Base-by-base conservation (phyloP, 2,113 vertebrate genomes). In the Cervus canadensis region DNA sequence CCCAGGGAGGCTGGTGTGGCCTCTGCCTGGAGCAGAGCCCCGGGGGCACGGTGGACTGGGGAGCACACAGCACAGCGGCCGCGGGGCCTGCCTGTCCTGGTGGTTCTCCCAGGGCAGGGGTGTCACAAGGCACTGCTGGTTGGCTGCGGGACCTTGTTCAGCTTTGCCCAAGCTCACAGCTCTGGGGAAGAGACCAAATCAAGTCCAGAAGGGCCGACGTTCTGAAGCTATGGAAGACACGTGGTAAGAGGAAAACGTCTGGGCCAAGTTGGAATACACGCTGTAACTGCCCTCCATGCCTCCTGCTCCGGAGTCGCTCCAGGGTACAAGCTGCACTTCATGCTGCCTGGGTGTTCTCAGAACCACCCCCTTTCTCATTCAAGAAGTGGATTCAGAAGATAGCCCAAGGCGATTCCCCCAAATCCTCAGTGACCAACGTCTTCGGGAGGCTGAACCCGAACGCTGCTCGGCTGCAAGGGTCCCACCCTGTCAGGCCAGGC, bases 351-450 rank as follows among this genome's bases (percentile, higher is more conserved):
- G 67, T 15, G 6, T n/a, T 33, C 92, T 74, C 25, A 3, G 71
- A 12, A 8, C 4, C 3, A 2, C 28, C 19, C 25, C 14, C 19
- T 11, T 25, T 30, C 57, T 45, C 0, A 1, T 1, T 40, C 84
- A 7, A 26, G 4, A 3, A 6, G 15, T 3, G 13, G 45, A 43
- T 6, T 15, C 48, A 45, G 78, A 59, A 48, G 36, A 89, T 7
- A 0, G 14, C 52, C 8, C 2, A 8, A 33, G 40, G 30, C 0
- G 2, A 2, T 13, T 9, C 14, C 43, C 19, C 10, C 0, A 6
- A 17, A 30, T 1, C 45, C 12, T 0, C 4, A 1, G 25, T 7
- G 2, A 6, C 7, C 1, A 3, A 5, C 0, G 5, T 25, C 67
- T 30, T 11, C 9, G 0, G 5, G 52, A 28, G 59, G 2, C 43